These are phyloP conservation scores for Tragelaphus scriptus DNA, from an alignment of 2,113 vertebrate species.

Conservation along the genomic window DNA sequence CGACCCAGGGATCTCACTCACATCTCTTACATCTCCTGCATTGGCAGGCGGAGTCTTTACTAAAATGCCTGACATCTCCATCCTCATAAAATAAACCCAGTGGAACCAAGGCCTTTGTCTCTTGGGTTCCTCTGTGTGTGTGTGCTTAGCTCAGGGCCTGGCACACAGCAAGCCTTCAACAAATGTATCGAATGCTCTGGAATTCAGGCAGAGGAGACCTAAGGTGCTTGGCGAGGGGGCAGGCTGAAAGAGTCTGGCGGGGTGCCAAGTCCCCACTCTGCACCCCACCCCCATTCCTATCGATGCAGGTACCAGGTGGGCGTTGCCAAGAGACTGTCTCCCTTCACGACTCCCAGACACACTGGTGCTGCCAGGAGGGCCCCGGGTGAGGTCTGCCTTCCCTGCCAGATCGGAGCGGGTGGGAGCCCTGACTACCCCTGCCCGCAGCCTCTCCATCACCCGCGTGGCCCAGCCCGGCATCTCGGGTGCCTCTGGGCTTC, in stretches of 20 bases:
- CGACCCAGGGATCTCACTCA: accelerated
- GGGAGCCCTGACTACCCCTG: background rate
- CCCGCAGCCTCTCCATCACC: accelerated
- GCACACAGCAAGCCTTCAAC: background rate
- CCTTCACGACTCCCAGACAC: background rate
- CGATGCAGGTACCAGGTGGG: accelerated
- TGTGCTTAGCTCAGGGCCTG: background rate
- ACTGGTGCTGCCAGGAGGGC: background rate
- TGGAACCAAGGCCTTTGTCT: no score
- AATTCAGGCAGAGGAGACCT: background rate
- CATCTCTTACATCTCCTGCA: background rate
- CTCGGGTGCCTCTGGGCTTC: background rate
- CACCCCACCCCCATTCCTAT: accelerated
- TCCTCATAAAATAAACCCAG: background rate
- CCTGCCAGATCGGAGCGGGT: accelerated
- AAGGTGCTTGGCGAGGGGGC: background rate
- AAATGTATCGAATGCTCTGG: accelerated
- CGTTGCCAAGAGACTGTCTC: background rate
- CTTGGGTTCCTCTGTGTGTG: accelerated
- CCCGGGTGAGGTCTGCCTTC: background rate
- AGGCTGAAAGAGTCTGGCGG: background rate
- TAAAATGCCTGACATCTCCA: background rate
- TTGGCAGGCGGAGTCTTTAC: background rate
- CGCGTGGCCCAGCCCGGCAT: accelerated
- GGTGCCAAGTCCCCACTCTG: background rate